Base-by-base conservation (phyloP, 2,888 invertebrate genomes). In the Fabriciana adippe region DNA sequence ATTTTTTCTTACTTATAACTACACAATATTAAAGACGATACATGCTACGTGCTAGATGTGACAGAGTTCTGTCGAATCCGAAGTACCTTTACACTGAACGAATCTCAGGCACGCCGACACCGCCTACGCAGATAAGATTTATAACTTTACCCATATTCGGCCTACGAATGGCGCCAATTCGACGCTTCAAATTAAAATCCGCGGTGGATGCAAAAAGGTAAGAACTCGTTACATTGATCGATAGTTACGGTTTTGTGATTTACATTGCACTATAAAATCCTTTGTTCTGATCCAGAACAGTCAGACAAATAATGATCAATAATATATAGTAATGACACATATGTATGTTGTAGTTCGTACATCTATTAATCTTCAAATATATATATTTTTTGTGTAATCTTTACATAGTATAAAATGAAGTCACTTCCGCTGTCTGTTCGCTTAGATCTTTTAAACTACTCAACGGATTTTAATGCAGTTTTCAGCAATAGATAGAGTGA, bases 91-190 rank as follows among this genome's bases (percentile, higher is more conserved):
- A 73, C 55, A 51, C 47, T 41, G 60, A 51, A 53, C 69, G 69
- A 66, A 70, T 66, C 80, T 79, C 78, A 79, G 85, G 83, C 85
- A 81, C 80, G 81, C 82, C 83, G 77, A 79, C 78, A 70, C 81
- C 85, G 81, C 87, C 88, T 86, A 86, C 87, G 79, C 84, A 70
- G 68, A 72, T 69, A 83, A 89, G 90, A 92, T 92, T 92, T 92
- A 92, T 90, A 90, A 90, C 92, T 89, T 90, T 88, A 90, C 86
- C 92, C 90, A 89, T 90, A 91, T 91, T 90, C 88, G 89, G 86
- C 79, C 87, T 83, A 86, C 85, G 89, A 87, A 82, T 82, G 92
- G 92, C 92, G 92, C 91, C 92, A 88, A 90, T 87, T 89, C 89
- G 88, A 90, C 89, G 89, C 78, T 85, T 90, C 87, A 88, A 91